A percentile compares a stretch with the other conserved stretches of the same genome.
Conservation (phyloP, 2,888 invertebrate species). For the Drosophila robusta region DNA sequence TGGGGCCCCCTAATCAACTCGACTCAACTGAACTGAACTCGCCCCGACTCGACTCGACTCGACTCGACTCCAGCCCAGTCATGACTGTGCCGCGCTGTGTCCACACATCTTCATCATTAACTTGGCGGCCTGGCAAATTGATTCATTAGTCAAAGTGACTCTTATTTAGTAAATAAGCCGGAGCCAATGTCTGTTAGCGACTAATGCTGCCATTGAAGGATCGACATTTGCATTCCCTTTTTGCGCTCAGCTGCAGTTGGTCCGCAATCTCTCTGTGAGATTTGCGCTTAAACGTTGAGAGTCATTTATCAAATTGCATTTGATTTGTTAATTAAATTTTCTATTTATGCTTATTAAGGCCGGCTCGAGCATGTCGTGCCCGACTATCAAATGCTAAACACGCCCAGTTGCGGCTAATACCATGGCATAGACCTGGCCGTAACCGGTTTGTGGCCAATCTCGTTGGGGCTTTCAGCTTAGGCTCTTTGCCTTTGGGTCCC, state of each 20-base stretch:
- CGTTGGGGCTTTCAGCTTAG: slow-evolving; percentile 18
- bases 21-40: slow-evolving; percentile 20
- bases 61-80: slow-evolving; percentile 20
- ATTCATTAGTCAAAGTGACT: slow-evolving; percentile 82
- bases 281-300: slow-evolving; percentile 24
- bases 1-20: slow-evolving; percentile 67
- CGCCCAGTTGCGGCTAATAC: slow-evolving; percentile 61
- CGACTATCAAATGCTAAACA: slow-evolving; percentile 63
- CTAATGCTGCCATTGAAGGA: slow-evolving; percentile 35
- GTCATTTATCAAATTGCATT: slow-evolving; percentile 77
- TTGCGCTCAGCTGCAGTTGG: slow-evolving; percentile 15
- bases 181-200: slow-evolving; percentile 20
- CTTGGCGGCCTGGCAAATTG: slow-evolving; percentile 75
- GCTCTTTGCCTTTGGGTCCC: slow-evolving; percentile 45
- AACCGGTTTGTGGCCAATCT: slow-evolving; percentile 70
- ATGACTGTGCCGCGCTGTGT: slow-evolving; percentile 18
- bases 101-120: slow-evolving; percentile 69
- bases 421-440: slow-evolving; percentile 1
- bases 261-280: slow-evolving; percentile 11
- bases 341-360: slow-evolving; percentile 77
- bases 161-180: slow-evolving; percentile 71
- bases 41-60: slow-evolving; percentile 2
- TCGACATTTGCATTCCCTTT: slow-evolving; percentile 44
- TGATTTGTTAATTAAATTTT: slow-evolving; percentile 80
- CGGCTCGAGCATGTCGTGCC: slow-evolving; percentile 45